Conservation (phyloP, 1,140 invertebrate species). For the Centruroides sculpturatus region DNA sequence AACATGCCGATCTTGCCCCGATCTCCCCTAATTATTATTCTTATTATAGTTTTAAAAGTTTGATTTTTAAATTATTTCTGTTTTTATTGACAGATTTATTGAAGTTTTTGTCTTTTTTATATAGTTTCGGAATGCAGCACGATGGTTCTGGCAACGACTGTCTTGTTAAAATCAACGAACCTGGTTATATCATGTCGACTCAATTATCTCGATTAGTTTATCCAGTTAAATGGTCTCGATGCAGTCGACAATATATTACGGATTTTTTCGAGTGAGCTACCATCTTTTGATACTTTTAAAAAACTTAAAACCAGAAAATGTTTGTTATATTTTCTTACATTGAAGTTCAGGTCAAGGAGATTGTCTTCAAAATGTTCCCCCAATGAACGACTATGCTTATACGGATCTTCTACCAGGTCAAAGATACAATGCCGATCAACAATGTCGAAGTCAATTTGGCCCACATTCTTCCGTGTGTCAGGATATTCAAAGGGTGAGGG, state of each 20-base stretch:
- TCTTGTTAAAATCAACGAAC: not conserved
- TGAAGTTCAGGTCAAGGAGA: too few species aligned
- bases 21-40: too few species aligned
- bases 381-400: slow-evolving; percentile 8
- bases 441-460: slow-evolving; percentile 72
- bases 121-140: slow-evolving; percentile 22
- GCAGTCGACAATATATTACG: slow-evolving; percentile 16
- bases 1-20: too few species aligned
- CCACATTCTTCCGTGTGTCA: slow-evolving; percentile 51
- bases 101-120: not conserved
- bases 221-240: slow-evolving; percentile 19
- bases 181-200: slow-evolving; percentile 19
- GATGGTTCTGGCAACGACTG: slow-evolving; percentile 21
- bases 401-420: slow-evolving; percentile 39
- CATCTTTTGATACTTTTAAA: too few species aligned
- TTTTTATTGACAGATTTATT: too few species aligned
- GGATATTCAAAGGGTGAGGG: slow-evolving; percentile 33
- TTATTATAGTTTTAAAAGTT: too few species aligned
- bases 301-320: too few species aligned
- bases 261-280: slow-evolving; percentile 18
- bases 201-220: slow-evolving; percentile 8
- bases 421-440: slow-evolving; percentile 70
- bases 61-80: too few species aligned
- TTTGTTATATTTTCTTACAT: too few species aligned
- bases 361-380: too few species aligned